Percentiles rank a stretch among this genome's conserved stretches.
phyloP scores from a whole-genome alignment of 2,113 vertebrate genomes.

The Nothoprocta perdicaria region DNA sequence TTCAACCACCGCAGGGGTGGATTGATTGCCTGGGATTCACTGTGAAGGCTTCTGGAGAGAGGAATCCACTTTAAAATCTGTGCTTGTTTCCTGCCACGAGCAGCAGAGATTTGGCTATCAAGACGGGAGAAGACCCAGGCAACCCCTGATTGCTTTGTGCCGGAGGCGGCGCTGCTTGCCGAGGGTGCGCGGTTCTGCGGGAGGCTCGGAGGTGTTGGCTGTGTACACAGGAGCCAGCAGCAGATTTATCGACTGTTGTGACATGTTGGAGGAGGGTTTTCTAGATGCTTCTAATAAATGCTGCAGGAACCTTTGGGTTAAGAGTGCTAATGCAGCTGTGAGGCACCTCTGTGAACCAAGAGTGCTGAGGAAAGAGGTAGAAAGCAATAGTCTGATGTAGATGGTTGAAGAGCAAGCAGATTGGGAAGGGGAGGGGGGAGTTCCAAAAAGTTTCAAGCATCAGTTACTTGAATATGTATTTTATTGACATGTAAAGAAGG shows the following conservation, averaged over 20 bases:
- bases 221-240: background rate
- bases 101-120: background rate
- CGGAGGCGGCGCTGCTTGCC: background rate
- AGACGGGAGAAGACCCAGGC: background rate
- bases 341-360: background rate
- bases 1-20: background rate
- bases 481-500: background rate
- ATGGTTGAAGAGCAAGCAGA: background rate
- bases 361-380: background rate
- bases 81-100: background rate
- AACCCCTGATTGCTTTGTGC: background rate
- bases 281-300: background rate
- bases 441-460: background rate
- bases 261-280: background rate
- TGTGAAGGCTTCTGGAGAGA: background rate
- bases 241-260: background rate
- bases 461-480: background rate
- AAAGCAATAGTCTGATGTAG: background rate
- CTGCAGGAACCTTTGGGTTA: background rate
- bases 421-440: background rate
- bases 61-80: background rate
- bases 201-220: background rate
- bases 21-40: background rate
- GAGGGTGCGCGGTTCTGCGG: background rate
- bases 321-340: background rate